Evolutionary conservation across 1,140 invertebrate genomes (phyloP), one percentile per base, ranked within the genome.

Genomic region (Cherax quadricarinatus): DNA sequence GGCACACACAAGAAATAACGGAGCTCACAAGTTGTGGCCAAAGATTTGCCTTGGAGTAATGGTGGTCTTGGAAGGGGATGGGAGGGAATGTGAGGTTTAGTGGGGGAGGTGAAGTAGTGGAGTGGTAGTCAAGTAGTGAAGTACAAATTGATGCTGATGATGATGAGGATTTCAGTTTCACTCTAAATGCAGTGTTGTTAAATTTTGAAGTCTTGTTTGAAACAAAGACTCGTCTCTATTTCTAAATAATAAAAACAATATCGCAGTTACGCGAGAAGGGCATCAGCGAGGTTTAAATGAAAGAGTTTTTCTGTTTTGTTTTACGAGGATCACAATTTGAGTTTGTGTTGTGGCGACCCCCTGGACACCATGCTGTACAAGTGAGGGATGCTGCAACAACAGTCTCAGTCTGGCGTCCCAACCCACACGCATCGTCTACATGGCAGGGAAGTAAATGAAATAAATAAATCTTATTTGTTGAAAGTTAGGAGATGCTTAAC

Each of bases 1-100:
- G 85, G 81, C 62, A 73, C 30, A 86, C 66, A 66, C 66, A 86
- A 86, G 70, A n/a, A 75, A 86, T 86, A 86, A 48, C 85, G 85
- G 62, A 51, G 49, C 30, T 24, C 85, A 48, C 85, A 21, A 70
- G 83, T 66, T 57, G 83, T 48, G 49, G 85, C 30, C 51, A 86
- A 75, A 86, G 85, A 75, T 86, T 86, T 21, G 49, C 66, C 70
- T 70, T 16, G 10, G 48, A 86, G 85, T 86, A 62, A 66, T 86
- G 70, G 48, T 86, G 84, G 83, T 24, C 21, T 49, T 86, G n/a
- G 62, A 30, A 62, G 84, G 14, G 60, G 30, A 16, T n/a, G 84
- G n/a, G 30, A n/a, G 21, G 21, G 70, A 18, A 85, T 30, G 57
- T 24, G 48, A 48, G 48, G 30, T 2, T 18, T 41, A 48, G 21